Evolutionary conservation across 1,140 invertebrate genomes (phyloP), one percentile per base, ranked within the genome.

Genomic region (Episyrphus balteatus): DNA sequence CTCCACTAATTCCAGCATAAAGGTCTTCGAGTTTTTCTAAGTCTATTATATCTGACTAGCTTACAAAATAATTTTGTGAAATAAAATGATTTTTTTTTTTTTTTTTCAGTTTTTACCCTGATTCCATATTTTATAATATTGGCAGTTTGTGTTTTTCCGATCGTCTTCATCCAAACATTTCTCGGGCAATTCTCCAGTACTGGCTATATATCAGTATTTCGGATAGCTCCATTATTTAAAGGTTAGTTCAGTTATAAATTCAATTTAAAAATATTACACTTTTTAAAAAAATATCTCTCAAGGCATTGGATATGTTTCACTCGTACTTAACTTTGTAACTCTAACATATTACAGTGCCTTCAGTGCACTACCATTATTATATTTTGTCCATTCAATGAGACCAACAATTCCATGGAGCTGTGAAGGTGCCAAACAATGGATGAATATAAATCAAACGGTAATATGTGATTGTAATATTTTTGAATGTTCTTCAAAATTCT

Each of bases 61-160:
- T n/a, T n/a, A n/a, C n/a, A n/a, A n/a, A n/a, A n/a, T n/a, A n/a
- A n/a, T n/a, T n/a, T n/a, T n/a, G n/a, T n/a, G n/a, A n/a, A n/a
- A n/a, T n/a, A n/a, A n/a, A n/a, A n/a, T n/a, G n/a, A n/a, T n/a
- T n/a, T n/a, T n/a, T n/a, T 32, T 36, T 41, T 44, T 47, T 17
- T 13, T 32, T 47, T 21, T 48, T 21, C 17, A 51, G 50, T 47
- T 31, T 26, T 17, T 30, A 10, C 31, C 12, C 12, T 51, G n/a
- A n/a, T 36, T 12, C 14, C 34, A 12, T 36, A 36, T 12, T 15
- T 36, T 5, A 5, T 36, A 12, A 10, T 12, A 3, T 36, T 36
- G 17, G 11, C 17, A 15, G 14, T 18, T 2, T 41, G 13, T 12
- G 39, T 41, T 41, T 5, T 41, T 11, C 39, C 39, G 6, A 15